Evolutionary conservation across 2,888 invertebrate genomes (phyloP), one percentile per base, ranked within the genome.

Genomic region (Caenorhabditis sp.): DNA sequence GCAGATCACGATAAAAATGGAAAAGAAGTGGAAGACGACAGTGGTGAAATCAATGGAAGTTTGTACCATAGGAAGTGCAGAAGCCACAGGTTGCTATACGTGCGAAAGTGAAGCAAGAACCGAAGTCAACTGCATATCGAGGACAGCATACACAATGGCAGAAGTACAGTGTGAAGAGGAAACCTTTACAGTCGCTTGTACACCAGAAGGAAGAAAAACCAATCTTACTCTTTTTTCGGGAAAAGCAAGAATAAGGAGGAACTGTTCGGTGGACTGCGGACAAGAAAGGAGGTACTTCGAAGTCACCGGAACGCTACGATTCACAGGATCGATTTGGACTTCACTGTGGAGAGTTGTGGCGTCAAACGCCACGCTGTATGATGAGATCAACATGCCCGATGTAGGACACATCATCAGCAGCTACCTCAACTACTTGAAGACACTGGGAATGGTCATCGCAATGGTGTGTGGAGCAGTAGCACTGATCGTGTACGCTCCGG

Each of bases 291-390:
- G 1, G 9, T 11, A 13, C 2, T 41, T 55, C 39, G 13, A 37
- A 41, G 26, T 39, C 15, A 26, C 39, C 17, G 55, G 55, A 39
- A 41, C 17, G 1, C 41, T 55, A 2, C 13, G 17, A 8, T 55
- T 13, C 41, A 41, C 55, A 8, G 55, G 55, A 41, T 55, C 55
- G 11, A 26, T 55, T 26, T 55, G 55, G 55, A 55, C 55, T 2
- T 55, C 55, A 2, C 11, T 39, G 8, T 26, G 41, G 4, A 39
- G 55, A 24, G 6, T 55, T 8, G 41, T 55, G 26, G 41, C 39
- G 41, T 39, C 41, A 26, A 41, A 39, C 5, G 9, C 24, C 3
- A 39, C 55, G 7, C 15, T 55, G 1, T 41, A 24, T 13, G 8
- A 41, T 6, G 55, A 55, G 11, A 26, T 55, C 22, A 41, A 39